Conservation (phyloP, 2,113 vertebrate genomes). For the Sander vitreus region DNA sequence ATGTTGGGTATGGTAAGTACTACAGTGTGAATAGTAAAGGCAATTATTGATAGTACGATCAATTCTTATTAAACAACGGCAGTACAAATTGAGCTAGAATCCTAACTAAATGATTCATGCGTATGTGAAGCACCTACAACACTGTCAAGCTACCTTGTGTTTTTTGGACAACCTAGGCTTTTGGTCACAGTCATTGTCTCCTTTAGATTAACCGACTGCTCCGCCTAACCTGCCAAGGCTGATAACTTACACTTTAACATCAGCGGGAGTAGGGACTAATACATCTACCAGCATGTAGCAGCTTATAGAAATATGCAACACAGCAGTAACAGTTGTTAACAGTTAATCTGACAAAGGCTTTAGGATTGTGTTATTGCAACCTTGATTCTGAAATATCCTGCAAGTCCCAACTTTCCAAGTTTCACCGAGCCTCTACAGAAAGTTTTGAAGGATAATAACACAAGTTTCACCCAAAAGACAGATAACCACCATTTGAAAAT, state of each 20-base stretch:
- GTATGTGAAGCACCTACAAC: no score
- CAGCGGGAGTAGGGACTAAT: slow-evolving; percentile 41
- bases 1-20: no score
- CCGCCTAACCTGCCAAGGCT: not conserved
- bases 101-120: no score
- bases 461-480: not conserved
- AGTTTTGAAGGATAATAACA: not conserved
- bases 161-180: slow-evolving; percentile 7
- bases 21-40: no score
- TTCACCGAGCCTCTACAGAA: not conserved
- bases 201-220: slow-evolving; percentile 1
- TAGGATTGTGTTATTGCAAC: not conserved
- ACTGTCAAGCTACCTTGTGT: not conserved
- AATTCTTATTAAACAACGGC: no score
- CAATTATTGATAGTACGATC: no score
- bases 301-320: slow-evolving; percentile 27
- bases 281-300: slow-evolving; percentile 31
- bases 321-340: slow-evolving; percentile 23
- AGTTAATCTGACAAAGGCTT: slow-evolving; percentile 8
- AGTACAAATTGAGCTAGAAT: no score
- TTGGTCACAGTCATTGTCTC: not conserved
- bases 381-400: not conserved
- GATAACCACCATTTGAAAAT: slow-evolving; percentile 9
- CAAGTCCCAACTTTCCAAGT: no score
- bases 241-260: not conserved